Percentiles rank a stretch among this genome's conserved stretches.
phyloP scores from a whole-genome alignment of 2,797 vertebrate species.

The Peromyscus nudipes region DNA sequence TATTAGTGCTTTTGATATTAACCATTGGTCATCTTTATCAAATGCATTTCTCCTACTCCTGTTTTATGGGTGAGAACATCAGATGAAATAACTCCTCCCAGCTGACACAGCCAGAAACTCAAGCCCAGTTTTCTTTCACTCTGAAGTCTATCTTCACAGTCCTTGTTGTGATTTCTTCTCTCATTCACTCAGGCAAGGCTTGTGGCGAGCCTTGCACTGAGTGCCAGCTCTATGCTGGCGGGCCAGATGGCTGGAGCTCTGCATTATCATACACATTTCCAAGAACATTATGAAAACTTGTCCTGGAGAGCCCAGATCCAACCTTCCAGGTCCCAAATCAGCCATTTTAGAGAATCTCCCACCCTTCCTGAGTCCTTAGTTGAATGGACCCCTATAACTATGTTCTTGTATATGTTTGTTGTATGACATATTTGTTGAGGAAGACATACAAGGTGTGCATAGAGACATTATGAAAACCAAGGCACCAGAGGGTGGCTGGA shows the following conservation, averaged over 20 bases:
- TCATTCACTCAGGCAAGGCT: background rate
- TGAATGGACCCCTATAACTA: background rate
- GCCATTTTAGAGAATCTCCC: background rate
- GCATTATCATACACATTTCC: background rate
- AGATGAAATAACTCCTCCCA: background rate
- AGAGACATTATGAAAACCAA: background rate
- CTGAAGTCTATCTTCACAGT: background rate
- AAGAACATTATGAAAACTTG: background rate
- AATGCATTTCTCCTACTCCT: background rate
- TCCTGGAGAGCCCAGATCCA: background rate
- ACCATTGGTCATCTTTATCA: background rate
- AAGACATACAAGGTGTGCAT: background rate
- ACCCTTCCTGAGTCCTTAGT: too few relatives aligned
- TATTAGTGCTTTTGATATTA: background rate
- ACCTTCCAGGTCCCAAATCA: background rate
- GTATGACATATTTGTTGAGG: background rate
- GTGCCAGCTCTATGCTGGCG: fast-evolving
- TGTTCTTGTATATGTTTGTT: background rate
- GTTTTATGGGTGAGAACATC: background rate
- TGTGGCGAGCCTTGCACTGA: background rate
- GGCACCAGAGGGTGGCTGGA: background rate
- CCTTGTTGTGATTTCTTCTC: background rate
- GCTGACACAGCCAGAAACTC: background rate
- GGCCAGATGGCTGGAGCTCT: background rate
- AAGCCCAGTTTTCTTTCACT: background rate